Evolutionary conservation across 2,797 vertebrate species (phyloP).

Genomic region (Sciurus carolinensis): DNA sequence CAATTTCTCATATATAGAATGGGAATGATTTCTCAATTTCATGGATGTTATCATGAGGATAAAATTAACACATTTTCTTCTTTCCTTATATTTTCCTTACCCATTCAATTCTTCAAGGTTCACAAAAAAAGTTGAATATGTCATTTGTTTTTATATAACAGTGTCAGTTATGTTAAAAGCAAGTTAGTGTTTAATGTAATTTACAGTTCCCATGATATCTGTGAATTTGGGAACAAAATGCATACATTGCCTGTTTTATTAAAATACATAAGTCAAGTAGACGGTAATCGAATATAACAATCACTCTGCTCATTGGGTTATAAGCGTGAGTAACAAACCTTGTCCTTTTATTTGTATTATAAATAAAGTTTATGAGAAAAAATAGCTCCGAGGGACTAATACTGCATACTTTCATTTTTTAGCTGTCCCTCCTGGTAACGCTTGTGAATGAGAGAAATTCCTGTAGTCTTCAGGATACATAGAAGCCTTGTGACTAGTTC

Average conservation of each 20-base stretch:
- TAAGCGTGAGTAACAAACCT: slow-evolving; percentile 64
- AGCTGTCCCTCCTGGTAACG: slow-evolving; percentile 35
- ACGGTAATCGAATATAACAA: slow-evolving; percentile 67
- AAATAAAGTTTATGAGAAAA: slow-evolving; percentile 80
- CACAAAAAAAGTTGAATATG: slow-evolving; percentile 53
- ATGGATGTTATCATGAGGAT: not conserved
- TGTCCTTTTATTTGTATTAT: slow-evolving; percentile 78
- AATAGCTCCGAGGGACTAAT: slow-evolving; percentile 58
- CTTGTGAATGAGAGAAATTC: slow-evolving; percentile 61
- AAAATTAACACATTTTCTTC: slow-evolving; percentile 49
- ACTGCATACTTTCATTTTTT: slow-evolving; percentile 41
- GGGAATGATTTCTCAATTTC: slow-evolving; percentile 17
- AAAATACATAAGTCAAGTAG: slow-evolving; percentile 73
- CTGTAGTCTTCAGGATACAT: slow-evolving; percentile 28
- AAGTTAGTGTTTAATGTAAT: slow-evolving; percentile 65
- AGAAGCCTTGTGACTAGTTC: not conserved
- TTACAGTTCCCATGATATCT: slow-evolving; percentile 66
- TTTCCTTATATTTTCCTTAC: slow-evolving; percentile 42
- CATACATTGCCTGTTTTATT: slow-evolving; percentile 65
- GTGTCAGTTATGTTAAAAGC: slow-evolving; percentile 36
- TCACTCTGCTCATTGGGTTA: slow-evolving; percentile 19
- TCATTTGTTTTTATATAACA: slow-evolving; percentile 74
- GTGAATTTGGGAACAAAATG: slow-evolving; percentile 61
- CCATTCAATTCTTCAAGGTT: slow-evolving; percentile 60
- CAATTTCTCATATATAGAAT: slow-evolving; percentile 41